Base-by-base conservation (phyloP, 1,140 invertebrate species). In the Drosophila subpulchrella region DNA sequence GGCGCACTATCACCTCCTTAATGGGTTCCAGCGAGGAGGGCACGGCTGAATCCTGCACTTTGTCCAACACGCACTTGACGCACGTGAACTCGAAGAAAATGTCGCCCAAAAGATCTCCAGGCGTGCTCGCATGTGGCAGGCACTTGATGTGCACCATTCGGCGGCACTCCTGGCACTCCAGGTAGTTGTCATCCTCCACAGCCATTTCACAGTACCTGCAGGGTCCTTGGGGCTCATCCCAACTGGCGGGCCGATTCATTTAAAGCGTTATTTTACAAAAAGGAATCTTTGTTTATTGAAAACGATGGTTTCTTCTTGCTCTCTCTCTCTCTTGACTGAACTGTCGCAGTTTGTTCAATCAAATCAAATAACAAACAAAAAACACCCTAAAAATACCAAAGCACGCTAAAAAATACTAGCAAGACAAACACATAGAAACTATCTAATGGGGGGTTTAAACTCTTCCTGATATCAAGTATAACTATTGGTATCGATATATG, bases 71-170 rank as follows among this genome's bases (percentile, higher is more conserved):
- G 38, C 96, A 97, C 46, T 94, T 93, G 34, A 91, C 80, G 83
- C 96, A 97, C 41, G 93, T 94, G 42, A 96, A 95, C 39, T 94
- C 93, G 66, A 96, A 97, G 90, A 97, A 97, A 10, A 96, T 94
- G 93, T 97, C 96, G 24, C 96, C 95, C 3, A 94, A 82, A 15
- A 97, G 93, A 57, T 95, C 94, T 0, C 94, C 95, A 0, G 96
- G 96, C 7, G 95, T 94, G 17, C 94, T 94, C 11, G 93, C 93
- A 36, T 94, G 92, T 66, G 93, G 93, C 34, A 96, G 91, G 83
- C 96, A 96, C 15, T 91, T 91, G 13, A 95, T 83, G 82, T 96
- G 96, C 34, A 96, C 94, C 72, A 93, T 93, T 71, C 78, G 75
- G 1, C 91, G 79, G 78, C 95, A 96, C 44, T 89, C 81, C 17